Evolutionary conservation across 2,888 invertebrate species (phyloP).

Genomic region (Tryphoninae sp.): DNA sequence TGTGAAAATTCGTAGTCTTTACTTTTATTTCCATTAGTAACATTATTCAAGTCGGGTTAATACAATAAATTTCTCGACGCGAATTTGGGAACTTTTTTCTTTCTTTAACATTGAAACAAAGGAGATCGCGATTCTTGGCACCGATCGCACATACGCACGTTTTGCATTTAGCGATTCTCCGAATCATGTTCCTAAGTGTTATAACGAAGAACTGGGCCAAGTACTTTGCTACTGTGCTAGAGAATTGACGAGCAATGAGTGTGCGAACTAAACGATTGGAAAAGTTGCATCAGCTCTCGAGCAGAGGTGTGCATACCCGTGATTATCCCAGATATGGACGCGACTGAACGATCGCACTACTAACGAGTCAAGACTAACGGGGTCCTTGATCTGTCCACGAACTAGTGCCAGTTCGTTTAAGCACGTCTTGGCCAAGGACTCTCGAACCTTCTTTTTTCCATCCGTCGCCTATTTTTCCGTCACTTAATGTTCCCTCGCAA

Average conservation of each 20-base stretch:
- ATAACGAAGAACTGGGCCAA: constrained; percentile 77
- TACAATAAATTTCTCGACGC: too few species aligned
- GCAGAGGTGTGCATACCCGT: constrained; percentile 48
- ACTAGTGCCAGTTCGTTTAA: constrained; percentile 33
- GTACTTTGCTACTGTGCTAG: constrained; percentile 72
- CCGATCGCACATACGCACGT: not conserved
- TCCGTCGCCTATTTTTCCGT: not conserved
- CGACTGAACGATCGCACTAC: constrained; percentile 55
- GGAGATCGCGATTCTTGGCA: not conserved
- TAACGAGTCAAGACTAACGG: constrained; percentile 39
- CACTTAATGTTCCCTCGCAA: not conserved
- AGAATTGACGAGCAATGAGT: constrained; percentile 75
- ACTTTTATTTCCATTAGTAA: too few species aligned
- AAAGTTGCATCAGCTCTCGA: constrained; percentile 68
- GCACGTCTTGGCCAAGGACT: constrained; percentile 55
- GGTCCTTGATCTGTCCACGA: constrained; percentile 60
- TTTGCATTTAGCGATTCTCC: constrained; percentile 72
- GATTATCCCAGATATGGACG: constrained; percentile 67
- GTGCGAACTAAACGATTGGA: constrained; percentile 58
- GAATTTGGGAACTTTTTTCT: not conserved
- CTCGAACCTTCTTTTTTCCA: constrained; percentile 6
- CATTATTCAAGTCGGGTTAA: too few species aligned
- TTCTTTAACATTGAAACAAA: not conserved
- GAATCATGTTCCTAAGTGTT: constrained; percentile 64
- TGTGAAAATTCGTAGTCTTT: not conserved